A percentile compares a stretch with the other conserved stretches of the same genome.
Conservation (phyloP, 1,140 invertebrate species). For the Drosophila bocqueti region DNA sequence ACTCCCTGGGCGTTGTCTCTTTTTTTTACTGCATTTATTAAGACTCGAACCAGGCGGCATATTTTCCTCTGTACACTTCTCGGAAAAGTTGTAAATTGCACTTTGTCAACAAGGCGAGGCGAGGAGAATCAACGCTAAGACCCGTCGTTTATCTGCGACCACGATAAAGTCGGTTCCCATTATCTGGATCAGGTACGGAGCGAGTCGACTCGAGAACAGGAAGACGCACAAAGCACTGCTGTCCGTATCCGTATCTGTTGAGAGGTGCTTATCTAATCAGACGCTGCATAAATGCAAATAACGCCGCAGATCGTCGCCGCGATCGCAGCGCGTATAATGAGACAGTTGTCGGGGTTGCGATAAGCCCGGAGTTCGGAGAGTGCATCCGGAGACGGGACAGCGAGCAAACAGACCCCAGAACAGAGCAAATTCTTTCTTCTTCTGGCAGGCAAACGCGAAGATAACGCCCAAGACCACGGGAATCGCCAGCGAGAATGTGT, state of each 20-base stretch:
- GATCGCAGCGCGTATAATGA: conserved; percentile 61
- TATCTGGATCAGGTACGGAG: conserved; percentile 59
- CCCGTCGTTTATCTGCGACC: conserved; percentile 65
- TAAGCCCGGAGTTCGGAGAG: conserved; percentile 60
- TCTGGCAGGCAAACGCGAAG: conserved; percentile 48
- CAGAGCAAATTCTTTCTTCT: conserved; percentile 83
- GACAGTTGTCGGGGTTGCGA: conserved; percentile 64
- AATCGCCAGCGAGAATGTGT: conserved; percentile 44
- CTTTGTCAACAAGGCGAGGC: conserved; percentile 66
- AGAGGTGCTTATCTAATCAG: conserved; percentile 71
- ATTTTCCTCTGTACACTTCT: conserved; percentile 65
- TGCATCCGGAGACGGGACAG: conserved; percentile 68
- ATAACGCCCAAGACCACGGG: conserved; percentile 48
- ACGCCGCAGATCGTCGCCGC: conserved; percentile 64
- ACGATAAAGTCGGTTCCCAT: conserved; percentile 70
- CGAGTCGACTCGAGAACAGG: conserved; percentile 63
- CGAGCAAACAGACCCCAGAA: conserved; percentile 75
- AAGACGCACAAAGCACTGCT: conserved; percentile 56
- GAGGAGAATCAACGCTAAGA: conserved; percentile 70
- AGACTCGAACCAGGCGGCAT: conserved; percentile 53
- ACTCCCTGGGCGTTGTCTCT: conserved; percentile 18
- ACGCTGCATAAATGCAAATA: conserved; percentile 82
- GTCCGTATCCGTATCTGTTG: conserved; percentile 39
- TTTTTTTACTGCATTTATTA: conserved; percentile 59
- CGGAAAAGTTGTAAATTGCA: conserved; percentile 80